Conservation (phyloP, 2,797 vertebrate species). For the Crypturellus tataupa region DNA sequence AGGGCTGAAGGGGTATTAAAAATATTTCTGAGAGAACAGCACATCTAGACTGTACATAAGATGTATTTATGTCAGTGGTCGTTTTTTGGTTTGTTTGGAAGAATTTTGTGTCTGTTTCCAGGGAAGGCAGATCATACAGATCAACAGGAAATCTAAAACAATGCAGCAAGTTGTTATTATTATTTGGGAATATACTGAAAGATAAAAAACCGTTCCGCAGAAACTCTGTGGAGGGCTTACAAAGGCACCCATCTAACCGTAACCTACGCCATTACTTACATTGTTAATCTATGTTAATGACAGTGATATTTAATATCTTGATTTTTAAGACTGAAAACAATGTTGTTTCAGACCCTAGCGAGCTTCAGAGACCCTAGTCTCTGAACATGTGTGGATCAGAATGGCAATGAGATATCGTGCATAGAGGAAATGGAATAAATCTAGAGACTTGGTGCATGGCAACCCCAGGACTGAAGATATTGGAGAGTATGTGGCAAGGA, state of each 20-base stretch:
- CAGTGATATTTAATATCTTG: background rate
- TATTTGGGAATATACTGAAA: background rate
- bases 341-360: background rate
- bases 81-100: background rate
- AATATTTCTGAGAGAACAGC: background rate
- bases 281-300: background rate
- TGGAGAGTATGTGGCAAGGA: background rate
- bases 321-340: background rate
- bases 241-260: background rate
- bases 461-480: background rate
- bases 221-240: background rate
- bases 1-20: background rate
- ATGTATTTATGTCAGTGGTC: background rate
- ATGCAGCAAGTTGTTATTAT: background rate
- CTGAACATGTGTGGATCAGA: background rate
- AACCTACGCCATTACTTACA: no score
- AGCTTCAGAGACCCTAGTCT: background rate
- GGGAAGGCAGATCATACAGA: background rate
- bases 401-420: background rate
- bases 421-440: background rate
- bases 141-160: background rate
- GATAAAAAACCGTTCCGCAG: background rate
- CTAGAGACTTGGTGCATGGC: background rate
- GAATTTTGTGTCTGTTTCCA: background rate
- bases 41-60: background rate